Conservation (phyloP, 2,797 vertebrate genomes). For the Euphonia xanthogaster region DNA sequence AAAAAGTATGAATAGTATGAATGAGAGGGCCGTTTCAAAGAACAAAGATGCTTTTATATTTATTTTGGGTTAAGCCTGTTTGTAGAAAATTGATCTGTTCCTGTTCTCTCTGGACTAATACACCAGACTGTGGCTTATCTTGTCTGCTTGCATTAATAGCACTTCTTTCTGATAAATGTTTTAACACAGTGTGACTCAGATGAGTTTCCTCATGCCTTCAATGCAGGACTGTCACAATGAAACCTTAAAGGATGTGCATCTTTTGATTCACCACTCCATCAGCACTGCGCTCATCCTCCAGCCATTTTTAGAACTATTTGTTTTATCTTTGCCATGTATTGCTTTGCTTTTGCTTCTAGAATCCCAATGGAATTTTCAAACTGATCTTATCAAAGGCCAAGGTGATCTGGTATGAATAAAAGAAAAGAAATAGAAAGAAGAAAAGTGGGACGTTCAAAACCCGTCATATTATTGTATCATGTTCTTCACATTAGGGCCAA, state of each 20-base stretch:
- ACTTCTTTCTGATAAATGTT: conserved; percentile 17
- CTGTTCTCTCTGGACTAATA: conserved; percentile 22
- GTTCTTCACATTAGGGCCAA: background rate
- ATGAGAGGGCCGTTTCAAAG: background rate
- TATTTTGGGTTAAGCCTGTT: conserved; percentile 9
- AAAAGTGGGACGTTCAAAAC: background rate
- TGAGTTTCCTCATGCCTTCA: conserved; percentile 10
- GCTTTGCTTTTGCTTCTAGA: background rate
- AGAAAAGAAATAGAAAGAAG: background rate
- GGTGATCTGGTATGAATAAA: background rate
- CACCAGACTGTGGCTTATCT: background rate
- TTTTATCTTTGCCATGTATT: background rate
- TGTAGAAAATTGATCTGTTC: conserved; percentile 29
- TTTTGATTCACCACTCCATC: background rate
- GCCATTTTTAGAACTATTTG: background rate
- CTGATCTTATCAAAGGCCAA: background rate
- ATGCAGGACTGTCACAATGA: background rate
- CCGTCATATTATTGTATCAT: background rate
- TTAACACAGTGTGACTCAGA: background rate
- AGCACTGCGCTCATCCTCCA: background rate
- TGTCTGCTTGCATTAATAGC: conserved; percentile 25
- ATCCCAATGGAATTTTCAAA: background rate
- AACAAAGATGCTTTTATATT: conserved; percentile 28
- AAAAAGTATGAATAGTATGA: background rate
- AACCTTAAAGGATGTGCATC: background rate